Conservation (phyloP, 2,113 vertebrate species). For the Ptyas mucosa region DNA sequence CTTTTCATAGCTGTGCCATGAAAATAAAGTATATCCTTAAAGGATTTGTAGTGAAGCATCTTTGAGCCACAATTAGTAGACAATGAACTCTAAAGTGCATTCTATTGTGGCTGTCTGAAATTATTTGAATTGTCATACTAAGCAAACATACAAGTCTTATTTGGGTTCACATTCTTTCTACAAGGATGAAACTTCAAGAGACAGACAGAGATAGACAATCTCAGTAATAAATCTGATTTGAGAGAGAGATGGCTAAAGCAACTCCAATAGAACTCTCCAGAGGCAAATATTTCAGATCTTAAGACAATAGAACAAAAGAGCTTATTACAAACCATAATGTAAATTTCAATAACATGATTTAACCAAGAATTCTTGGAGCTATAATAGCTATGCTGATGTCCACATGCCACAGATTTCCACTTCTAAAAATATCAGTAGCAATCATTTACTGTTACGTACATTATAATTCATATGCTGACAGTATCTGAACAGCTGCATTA, state of each 20-base stretch:
- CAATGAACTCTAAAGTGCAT: background rate
- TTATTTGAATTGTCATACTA: background rate
- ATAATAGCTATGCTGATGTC: background rate
- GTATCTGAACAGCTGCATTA: constrained; percentile 27
- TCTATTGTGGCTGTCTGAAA: background rate
- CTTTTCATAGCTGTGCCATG: background rate
- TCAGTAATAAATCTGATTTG: background rate
- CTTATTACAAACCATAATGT: background rate
- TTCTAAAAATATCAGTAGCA: background rate
- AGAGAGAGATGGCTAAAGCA: background rate
- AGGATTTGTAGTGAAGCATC: background rate
- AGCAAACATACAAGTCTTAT: background rate
- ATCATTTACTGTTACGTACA: background rate
- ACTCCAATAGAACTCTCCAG: background rate
- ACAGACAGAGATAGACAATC: background rate
- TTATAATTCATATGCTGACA: background rate
- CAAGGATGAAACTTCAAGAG: background rate
- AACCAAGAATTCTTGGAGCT: background rate
- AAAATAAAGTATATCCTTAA: background rate
- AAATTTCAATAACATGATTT: background rate
- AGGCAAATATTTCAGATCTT: background rate
- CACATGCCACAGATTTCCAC: background rate
- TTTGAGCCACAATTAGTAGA: background rate
- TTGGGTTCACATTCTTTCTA: background rate
- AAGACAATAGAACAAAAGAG: background rate